Evolutionary conservation across 2,113 vertebrate genomes (phyloP).

Genomic region (Lanius collurio): DNA sequence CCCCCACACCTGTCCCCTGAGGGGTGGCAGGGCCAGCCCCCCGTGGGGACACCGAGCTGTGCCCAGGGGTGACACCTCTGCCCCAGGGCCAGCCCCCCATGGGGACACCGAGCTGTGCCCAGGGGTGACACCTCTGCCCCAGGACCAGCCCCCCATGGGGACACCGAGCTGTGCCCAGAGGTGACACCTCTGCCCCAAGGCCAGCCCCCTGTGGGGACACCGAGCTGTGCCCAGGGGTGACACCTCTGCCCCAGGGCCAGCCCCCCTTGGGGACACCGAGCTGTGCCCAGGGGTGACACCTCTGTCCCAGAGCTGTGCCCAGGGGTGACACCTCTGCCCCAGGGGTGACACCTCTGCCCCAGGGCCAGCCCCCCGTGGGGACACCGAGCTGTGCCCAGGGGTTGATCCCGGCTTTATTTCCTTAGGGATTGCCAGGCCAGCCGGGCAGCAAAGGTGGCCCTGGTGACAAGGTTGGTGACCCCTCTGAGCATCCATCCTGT

Average conservation of each 20-base stretch:
- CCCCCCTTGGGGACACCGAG: neutral
- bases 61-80: neutral
- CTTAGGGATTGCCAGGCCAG: conserved; percentile 89
- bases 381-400: neutral
- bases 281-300: neutral
- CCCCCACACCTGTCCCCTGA: accelerated
- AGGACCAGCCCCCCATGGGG: too few species aligned
- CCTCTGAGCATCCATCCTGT: neutral
- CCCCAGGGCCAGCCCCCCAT: neutral
- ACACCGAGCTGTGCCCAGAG: too few species aligned
- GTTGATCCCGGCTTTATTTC: neutral
- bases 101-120: too few species aligned
- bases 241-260: neutral
- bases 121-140: too few species aligned
- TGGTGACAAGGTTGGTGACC: conserved; percentile 80
- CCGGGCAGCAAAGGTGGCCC: conserved; percentile 87
- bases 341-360: too few species aligned
- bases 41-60: neutral
- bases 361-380: neutral
- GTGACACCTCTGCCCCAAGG: too few species aligned
- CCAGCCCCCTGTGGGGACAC: too few species aligned
- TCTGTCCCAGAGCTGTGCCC: too few species aligned
- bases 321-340: too few species aligned
- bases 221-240: neutral
- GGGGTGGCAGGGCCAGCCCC: neutral